Evolutionary conservation across 2,113 vertebrate genomes (phyloP).

Genomic region (Chauna torquata): DNA sequence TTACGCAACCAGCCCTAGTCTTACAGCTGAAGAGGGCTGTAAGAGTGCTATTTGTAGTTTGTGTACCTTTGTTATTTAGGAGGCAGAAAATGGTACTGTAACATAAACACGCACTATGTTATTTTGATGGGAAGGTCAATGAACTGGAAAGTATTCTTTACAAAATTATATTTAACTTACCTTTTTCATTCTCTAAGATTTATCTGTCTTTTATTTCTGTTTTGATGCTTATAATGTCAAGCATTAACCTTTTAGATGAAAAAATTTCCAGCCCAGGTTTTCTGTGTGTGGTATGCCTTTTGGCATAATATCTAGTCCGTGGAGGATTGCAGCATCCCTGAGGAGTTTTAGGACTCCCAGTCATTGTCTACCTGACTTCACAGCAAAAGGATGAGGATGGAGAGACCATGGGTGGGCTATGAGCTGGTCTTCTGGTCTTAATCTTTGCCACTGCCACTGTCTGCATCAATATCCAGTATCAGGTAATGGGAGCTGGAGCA

Average conservation of each 20-base stretch:
- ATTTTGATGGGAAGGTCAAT: background rate
- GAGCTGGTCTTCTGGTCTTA: background rate
- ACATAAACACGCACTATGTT: background rate
- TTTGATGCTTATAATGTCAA: background rate
- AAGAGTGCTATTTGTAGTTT: background rate
- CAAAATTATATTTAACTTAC: background rate
- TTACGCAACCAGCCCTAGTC: background rate
- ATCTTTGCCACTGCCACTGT: rapidly evolving
- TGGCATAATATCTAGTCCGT: background rate
- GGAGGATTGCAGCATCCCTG: background rate
- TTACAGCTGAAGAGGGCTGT: background rate
- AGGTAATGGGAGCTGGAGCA: background rate
- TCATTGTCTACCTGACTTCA: background rate
- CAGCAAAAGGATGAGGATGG: background rate
- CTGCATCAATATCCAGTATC: background rate
- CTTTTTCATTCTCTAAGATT: background rate
- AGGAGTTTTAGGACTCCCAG: background rate
- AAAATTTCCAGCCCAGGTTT: background rate
- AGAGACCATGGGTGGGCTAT: background rate
- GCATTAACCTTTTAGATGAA: background rate
- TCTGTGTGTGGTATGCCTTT: background rate
- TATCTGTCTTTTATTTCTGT: background rate
- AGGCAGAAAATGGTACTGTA: background rate
- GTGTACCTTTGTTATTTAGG: background rate
- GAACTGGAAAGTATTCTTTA: background rate